phyloP scores from a whole-genome alignment of 2,113 vertebrate species.

The Carassius carassius region DNA sequence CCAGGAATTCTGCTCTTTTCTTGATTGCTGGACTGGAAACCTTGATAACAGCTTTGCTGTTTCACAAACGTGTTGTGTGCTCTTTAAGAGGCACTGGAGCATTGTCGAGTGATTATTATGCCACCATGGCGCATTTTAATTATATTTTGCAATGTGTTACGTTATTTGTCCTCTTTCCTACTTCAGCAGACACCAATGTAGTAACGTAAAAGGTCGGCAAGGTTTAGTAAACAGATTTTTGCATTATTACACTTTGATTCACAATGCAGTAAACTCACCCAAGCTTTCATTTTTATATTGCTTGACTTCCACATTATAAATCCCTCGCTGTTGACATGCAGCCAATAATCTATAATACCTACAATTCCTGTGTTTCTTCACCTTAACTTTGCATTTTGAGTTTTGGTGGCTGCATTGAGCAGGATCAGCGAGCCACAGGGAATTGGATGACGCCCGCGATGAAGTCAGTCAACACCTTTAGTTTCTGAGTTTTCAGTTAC shows the following conservation, averaged over 20 bases:
- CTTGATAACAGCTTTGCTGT: constrained; percentile 1
- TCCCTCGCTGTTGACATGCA: constrained; percentile 30
- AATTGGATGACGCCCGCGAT: constrained; percentile 15
- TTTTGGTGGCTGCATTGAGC: constrained; percentile 40
- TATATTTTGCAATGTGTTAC: constrained; percentile 13
- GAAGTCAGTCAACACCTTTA: constrained; percentile 43
- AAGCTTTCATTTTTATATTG: neutral
- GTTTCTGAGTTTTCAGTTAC: constrained; percentile 30
- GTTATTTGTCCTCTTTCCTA: neutral
- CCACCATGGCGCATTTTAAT: neutral
- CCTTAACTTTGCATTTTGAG: constrained; percentile 41
- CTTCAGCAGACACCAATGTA: constrained; percentile 11
- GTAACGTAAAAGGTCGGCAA: neutral
- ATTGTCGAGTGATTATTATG: constrained; percentile 41
- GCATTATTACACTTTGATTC: neutral
- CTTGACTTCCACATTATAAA: constrained; percentile 37
- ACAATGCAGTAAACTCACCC: neutral
- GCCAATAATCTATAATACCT: constrained; percentile 38
- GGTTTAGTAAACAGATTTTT: neutral
- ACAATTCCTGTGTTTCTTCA: constrained; percentile 36
- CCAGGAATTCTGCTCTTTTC: constrained; percentile 3
- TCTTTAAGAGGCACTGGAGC: neutral
- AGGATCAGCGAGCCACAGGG: constrained; percentile 36
- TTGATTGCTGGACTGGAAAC: constrained; percentile 9
- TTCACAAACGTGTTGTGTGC: constrained; percentile 20